These are phyloP conservation scores for Oasisia sp. DNA, from an alignment of 2,888 invertebrate genomes.

Conservation along the genomic window DNA sequence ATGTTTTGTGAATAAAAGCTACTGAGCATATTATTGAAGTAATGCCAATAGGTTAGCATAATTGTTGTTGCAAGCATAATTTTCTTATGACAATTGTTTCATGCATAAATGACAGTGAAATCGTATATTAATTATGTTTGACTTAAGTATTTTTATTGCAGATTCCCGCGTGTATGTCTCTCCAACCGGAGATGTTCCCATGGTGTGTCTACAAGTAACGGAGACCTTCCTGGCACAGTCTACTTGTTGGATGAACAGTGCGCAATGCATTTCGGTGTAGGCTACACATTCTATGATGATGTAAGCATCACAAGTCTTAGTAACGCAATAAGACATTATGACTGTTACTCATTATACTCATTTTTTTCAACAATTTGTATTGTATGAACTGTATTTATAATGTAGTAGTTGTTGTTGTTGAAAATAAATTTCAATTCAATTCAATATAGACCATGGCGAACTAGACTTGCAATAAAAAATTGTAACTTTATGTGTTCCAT, in stretches of 20 bases:
- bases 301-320: neutral
- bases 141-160: neutral
- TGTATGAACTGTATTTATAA: no score
- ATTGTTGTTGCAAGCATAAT: no score
- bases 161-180: neutral
- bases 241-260: neutral
- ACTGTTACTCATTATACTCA: neutral
- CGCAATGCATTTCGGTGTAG: neutral
- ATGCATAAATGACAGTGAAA: neutral
- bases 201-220: neutral
- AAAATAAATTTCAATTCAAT: no score
- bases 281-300: neutral
- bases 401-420: no score
- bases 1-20: no score
- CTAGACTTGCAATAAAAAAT: neutral
- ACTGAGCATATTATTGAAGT: no score
- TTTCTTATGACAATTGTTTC: no score
- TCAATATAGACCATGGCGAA: neutral
- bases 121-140: neutral
- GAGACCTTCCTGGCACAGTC: neutral
- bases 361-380: no score
- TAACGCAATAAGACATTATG: neutral
- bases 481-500: no score
- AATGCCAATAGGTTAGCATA: no score
- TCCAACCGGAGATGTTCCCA: neutral